Evolutionary conservation across 1,140 invertebrate genomes (phyloP), one percentile per base, ranked within the genome.

Genomic region (Eriosoma lanigerum): DNA sequence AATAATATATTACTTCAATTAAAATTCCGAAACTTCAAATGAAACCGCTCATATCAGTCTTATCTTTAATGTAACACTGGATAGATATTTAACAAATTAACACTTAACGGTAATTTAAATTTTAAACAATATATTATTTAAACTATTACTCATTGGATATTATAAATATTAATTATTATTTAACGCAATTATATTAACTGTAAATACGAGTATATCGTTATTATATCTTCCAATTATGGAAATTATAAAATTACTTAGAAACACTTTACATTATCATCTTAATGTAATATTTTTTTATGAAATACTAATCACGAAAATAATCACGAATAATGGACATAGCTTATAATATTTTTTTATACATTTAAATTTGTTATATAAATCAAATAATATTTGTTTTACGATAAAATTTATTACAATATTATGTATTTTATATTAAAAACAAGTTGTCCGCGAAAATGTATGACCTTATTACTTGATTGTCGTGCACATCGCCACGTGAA

Each of bases 391-490:
- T 38, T 4, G 32, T 38, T 38, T 38, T 38, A 4, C 8, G 8
- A 4, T 38, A 38, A 38, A 38, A 38, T 38, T 38, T 38, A 38
- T 38, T 8, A 38, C 3, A 38, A 38, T 4, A 38, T n/a, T n/a
- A n/a, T n/a, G 10, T 24, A 1, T 21, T 24, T 58, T 8, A 26
- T 58, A 21, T 10, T 10, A 12, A 4, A 58, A 24, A 9, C 3
- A 24, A 44, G 24, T 19, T 13, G 38, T 15, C 13, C 38, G n/a
- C n/a, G 38, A 44, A 68, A 68, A 44, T 68, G 3, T 6, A 6
- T 32, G 64, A 68, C 38, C 64, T 46, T 46, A 68, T 68, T 68
- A 26, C 46, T 68, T 68, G 38, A 68, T 46, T 68, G 10, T 68
- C 38, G n/a, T 32, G 32, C 3, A 38, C 19, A n/a, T 19, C 62